A percentile compares a stretch with the other conserved stretches of the same genome.
Evolutionary conservation across 2,888 invertebrate species (phyloP).

Genomic region (Protonemura montana): DNA sequence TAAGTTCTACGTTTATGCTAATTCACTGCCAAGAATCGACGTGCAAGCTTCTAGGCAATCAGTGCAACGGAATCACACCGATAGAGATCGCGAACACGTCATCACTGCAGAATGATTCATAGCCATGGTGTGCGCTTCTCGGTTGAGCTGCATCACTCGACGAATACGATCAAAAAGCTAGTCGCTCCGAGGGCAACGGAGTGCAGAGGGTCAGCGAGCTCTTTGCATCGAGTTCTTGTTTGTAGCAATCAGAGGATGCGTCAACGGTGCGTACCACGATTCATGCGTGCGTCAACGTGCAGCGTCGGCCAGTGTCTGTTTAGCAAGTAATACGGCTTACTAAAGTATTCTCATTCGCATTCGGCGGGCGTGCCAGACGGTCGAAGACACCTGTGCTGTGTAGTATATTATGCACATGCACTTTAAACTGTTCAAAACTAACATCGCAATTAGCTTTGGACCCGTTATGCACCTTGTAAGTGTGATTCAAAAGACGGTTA

Average conservation of each 20-base stretch:
- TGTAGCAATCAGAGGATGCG: background rate
- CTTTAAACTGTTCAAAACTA: background rate
- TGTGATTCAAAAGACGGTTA: no score
- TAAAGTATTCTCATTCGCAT: background rate
- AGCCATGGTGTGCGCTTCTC: background rate
- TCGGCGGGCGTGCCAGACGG: background rate
- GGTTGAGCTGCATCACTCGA: background rate
- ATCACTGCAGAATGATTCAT: background rate
- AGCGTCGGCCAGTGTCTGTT: background rate
- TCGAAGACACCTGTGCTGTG: background rate
- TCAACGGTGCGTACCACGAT: background rate
- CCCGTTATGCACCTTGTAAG: no score
- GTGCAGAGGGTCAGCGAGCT: no score
- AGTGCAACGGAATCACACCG: background rate
- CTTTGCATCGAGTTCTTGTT: background rate
- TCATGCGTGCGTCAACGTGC: background rate
- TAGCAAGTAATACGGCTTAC: background rate
- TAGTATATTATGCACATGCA: background rate
- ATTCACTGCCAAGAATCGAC: background rate
- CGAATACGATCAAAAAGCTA: background rate
- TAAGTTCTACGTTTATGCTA: no score
- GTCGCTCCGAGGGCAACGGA: no score
- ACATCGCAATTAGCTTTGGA: background rate
- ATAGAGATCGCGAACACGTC: background rate
- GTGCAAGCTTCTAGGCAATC: background rate